A percentile compares a stretch with the other conserved stretches of the same genome.
These are phyloP conservation scores for Porites australiensis DNA, from an alignment of 64 coral and sea anemone species.

Conservation along the genomic window DNA sequence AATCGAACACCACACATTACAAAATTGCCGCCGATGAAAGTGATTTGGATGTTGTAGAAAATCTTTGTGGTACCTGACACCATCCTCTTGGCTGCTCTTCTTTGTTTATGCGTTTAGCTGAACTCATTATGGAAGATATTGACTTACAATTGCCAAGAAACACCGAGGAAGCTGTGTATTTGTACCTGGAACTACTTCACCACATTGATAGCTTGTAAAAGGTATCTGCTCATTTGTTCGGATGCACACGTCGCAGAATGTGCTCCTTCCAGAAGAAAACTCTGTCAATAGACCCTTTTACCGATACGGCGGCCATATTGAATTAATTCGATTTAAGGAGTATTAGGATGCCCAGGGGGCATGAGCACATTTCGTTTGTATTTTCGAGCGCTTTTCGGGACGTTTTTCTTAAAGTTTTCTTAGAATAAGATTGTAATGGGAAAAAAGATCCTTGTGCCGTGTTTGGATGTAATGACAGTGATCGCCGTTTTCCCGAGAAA, in stretches of 20 bases:
- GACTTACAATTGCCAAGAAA: constrained; percentile 51
- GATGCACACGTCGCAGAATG: constrained; percentile 3
- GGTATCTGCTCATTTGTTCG: not conserved
- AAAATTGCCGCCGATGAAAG: constrained; percentile 40
- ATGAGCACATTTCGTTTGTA: no score
- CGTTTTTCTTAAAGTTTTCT: no score
- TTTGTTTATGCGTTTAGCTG: constrained; percentile 44
- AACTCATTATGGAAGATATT: constrained; percentile 46
- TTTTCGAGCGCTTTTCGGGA: no score
- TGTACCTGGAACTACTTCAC: constrained; percentile 48
- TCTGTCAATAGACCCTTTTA: not conserved
- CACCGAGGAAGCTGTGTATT: constrained; percentile 34
- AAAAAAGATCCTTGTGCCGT: no score
- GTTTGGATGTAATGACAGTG: no score
- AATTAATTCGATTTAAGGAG: no score
- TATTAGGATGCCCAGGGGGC: no score
- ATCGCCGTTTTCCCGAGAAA: no score
- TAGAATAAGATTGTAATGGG: no score
- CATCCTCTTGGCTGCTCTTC: constrained; percentile 47
- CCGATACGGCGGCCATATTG: no score
- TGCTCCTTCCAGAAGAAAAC: not conserved
- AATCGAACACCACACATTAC: constrained; percentile 35
- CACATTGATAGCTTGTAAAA: constrained; percentile 52
- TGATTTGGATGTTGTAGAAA: constrained; percentile 41
- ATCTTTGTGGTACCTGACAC: constrained; percentile 28